Base-by-base conservation (phyloP, 53 echinoderm and acorn worm genomes). In the Mesocentrotus franciscanus region DNA sequence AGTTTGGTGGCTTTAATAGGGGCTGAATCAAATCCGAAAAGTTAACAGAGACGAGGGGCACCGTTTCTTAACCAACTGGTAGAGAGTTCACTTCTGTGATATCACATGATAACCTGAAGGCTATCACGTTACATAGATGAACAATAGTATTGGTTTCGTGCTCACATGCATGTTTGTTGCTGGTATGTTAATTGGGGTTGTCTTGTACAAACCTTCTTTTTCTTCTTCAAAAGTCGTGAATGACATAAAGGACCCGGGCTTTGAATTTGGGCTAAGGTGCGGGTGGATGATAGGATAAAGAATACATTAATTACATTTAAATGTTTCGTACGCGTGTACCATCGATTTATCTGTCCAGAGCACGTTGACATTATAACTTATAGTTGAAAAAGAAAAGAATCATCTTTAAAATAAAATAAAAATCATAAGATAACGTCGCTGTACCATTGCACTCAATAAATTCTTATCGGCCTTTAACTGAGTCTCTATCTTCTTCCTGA, bases 1-100 rank as follows among this genome's bases (percentile, higher is more conserved):
- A 56, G 64, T 74, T 92, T 72, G 24, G 71, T 20, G 66, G 92
- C 42, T 92, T 33, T 20, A 16, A 91, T 64, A 35, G 30, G 91
- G 68, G 68, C 55, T 17, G 35, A 49, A n/a, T 75, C 27, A 61
- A 92, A 92, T 92, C 92, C 92, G 71, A 92, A 92, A 92, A 33
- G 92, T 74, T 92, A 92, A 92, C 75, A 92, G 56, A 92, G 27
- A 49, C 39, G 49, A 36, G 42, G 34, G 75, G 56, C 29, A 75
- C 76, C 72, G 10, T 74, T 56, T 34, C 64, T 91, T 91, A 39
- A 66, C 91, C 91, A 9, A 26, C 24, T 56, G 3, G 10, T 34
- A 58, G 26, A 58, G 26, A 5, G 58, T n/a, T 16, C 11, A 24
- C 27, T 58, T 55, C 57, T 26, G 87, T 11, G 26, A 87, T 16